Percentiles rank a stretch among this genome's conserved stretches.
These are phyloP conservation scores for Bufo gargarizans DNA, from an alignment of 2,113 vertebrate species.

Conservation along the genomic window DNA sequence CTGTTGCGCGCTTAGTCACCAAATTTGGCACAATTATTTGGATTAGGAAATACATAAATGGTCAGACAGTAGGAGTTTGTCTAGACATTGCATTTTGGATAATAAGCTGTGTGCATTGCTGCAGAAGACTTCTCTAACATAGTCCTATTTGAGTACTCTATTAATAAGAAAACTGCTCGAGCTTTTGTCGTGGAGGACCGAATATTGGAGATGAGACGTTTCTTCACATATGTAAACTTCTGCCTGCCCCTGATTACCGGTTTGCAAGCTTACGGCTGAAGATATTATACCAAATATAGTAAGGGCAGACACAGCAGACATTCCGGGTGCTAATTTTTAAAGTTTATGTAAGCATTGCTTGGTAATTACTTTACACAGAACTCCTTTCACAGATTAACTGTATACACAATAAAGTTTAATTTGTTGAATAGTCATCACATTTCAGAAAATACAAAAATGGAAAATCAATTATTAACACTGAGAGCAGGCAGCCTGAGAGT, in stretches of 20 bases:
- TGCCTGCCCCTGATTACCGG: neutral
- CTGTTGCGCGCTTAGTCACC: conserved; percentile 78
- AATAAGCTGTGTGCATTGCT: conserved; percentile 66
- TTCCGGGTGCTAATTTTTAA: neutral
- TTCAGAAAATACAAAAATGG: conserved; percentile 33
- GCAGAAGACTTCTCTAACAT: conserved; percentile 71
- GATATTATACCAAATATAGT: conserved; percentile 26
- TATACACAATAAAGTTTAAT: conserved; percentile 45
- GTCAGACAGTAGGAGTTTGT: conserved; percentile 82
- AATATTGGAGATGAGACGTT: neutral
- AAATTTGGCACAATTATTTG: conserved; percentile 71
- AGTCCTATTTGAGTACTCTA: conserved; percentile 65
- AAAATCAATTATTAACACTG: conserved; percentile 50
- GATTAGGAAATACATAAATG: conserved; percentile 75
- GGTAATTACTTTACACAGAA: conserved; percentile 25
- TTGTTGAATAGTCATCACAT: conserved; percentile 25
- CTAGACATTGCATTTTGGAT: conserved; percentile 81
- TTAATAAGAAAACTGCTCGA: conserved; percentile 23
- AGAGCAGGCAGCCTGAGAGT: neutral
- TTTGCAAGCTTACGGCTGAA: conserved; percentile 4
- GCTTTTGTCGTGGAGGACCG: neutral
- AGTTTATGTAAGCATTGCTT: conserved; percentile 12
- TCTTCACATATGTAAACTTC: conserved; percentile 21
- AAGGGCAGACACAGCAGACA: neutral
- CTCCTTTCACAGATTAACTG: conserved; percentile 2